Evolutionary conservation across 2,797 vertebrate genomes (phyloP).

Genomic region (Bradypodion ventrale): DNA sequence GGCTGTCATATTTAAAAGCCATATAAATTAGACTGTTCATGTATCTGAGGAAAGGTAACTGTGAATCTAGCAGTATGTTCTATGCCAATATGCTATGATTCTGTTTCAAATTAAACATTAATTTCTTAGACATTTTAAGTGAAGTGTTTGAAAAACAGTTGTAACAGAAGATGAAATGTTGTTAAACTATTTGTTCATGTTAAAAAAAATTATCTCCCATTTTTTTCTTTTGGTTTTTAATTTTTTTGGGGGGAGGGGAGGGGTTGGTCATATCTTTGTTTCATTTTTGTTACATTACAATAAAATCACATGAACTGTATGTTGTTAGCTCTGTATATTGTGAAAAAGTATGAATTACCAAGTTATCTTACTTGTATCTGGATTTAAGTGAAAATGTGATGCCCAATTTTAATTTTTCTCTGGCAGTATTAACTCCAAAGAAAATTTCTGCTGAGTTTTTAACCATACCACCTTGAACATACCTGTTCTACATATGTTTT

Average conservation of each 20-base stretch:
- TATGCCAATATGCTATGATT: slow-evolving; percentile 54
- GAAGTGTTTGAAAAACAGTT: slow-evolving; percentile 44
- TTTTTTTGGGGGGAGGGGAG: slow-evolving; percentile 1
- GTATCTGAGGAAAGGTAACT: slow-evolving; percentile 4
- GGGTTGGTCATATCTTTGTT: slow-evolving; percentile 60
- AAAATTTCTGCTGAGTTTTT: not conserved
- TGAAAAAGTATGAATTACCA: slow-evolving; percentile 4
- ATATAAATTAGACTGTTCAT: not conserved
- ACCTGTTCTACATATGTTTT: too few species aligned
- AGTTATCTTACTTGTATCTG: not conserved
- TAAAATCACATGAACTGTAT: slow-evolving; percentile 66
- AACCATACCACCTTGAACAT: not conserved
- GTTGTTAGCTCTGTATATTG: slow-evolving; percentile 56
- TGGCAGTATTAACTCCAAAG: not conserved
- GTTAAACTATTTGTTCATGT: slow-evolving; percentile 59
- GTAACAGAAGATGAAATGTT: slow-evolving; percentile 27
- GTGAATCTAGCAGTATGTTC: slow-evolving; percentile 34
- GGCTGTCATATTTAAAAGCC: not conserved
- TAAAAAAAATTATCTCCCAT: slow-evolving; percentile 47
- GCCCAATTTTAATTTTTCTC: not conserved
- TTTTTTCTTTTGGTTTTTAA: slow-evolving; percentile 39
- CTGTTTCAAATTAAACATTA: slow-evolving; percentile 43
- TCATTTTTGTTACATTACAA: slow-evolving; percentile 66
- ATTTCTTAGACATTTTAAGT: slow-evolving; percentile 36
- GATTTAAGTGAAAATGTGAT: not conserved